A percentile compares a stretch with the other conserved stretches of the same genome.
Evolutionary conservation across 2,113 vertebrate species (phyloP).

Genomic region (Oxygymnocypris stewartii): DNA sequence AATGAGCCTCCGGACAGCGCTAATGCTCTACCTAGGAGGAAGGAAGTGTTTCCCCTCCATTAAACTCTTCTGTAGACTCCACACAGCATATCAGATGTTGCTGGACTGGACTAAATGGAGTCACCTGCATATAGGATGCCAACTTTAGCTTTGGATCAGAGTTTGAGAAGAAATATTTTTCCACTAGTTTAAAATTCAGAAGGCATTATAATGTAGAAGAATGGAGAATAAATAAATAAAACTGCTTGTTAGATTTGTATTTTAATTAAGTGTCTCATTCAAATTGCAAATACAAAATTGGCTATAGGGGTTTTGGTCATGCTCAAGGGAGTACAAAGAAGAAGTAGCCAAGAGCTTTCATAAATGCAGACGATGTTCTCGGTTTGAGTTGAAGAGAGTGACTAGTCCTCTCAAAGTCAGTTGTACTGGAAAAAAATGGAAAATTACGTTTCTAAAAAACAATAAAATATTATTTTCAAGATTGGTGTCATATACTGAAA

Average conservation of each 20-base stretch:
- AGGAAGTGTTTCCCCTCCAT: neutral
- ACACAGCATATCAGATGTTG: neutral
- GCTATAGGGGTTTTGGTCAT: neutral
- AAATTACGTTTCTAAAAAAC: neutral
- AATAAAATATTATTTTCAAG: neutral
- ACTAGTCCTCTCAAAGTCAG: neutral
- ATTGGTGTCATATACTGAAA: neutral
- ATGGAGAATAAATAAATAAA: neutral
- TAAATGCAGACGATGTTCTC: neutral
- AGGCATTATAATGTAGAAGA: neutral
- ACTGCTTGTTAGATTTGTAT: neutral
- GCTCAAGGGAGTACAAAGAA: neutral
- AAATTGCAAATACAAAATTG: neutral
- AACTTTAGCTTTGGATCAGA: neutral
- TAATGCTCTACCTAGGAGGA: neutral
- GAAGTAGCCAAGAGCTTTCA: neutral
- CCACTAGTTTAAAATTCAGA: neutral
- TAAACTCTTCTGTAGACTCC: neutral
- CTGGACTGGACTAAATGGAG: neutral
- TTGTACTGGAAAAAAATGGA: neutral
- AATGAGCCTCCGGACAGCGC: neutral
- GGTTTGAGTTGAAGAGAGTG: neutral
- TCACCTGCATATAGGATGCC: neutral
- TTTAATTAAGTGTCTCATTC: neutral
- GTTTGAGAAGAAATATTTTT: neutral